Evolutionary conservation across 1,140 invertebrate genomes (phyloP).

Genomic region (Tenebrio molitor): DNA sequence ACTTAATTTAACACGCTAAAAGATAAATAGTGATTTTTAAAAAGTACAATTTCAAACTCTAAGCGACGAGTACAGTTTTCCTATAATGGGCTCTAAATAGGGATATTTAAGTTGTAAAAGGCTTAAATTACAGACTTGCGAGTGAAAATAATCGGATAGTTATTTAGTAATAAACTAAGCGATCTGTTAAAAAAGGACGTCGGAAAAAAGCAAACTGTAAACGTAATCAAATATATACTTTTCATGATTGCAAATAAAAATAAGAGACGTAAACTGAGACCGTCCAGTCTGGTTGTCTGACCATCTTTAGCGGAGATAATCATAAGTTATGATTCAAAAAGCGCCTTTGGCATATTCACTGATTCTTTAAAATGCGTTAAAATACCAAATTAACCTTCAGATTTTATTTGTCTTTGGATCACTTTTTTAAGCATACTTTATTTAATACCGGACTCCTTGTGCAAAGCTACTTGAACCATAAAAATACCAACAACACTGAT

Average conservation of each 20-base stretch:
- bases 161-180: slow-evolving; percentile 32
- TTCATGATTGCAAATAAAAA: slow-evolving; percentile 39
- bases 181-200: slow-evolving; percentile 24
- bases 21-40: too few species aligned
- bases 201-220: slow-evolving; percentile 25
- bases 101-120: neutral
- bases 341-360: slow-evolving; percentile 34
- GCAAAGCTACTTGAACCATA: slow-evolving; percentile 29
- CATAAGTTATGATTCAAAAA: slow-evolving; percentile 39
- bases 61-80: neutral
- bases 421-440: slow-evolving; percentile 39
- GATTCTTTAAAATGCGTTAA: slow-evolving; percentile 38
- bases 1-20: neutral
- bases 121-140: neutral
- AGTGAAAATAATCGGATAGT: slow-evolving; percentile 25
- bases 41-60: too few species aligned
- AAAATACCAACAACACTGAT: slow-evolving; percentile 36
- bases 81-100: neutral
- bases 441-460: slow-evolving; percentile 20
- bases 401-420: slow-evolving; percentile 38
- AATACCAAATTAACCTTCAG: slow-evolving; percentile 38
- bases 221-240: slow-evolving; percentile 38
- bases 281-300: slow-evolving; percentile 39
- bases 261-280: slow-evolving; percentile 34
- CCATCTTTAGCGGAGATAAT: slow-evolving; percentile 35